Conservation (phyloP, 2,888 invertebrate species). For the Brenthis ino region DNA sequence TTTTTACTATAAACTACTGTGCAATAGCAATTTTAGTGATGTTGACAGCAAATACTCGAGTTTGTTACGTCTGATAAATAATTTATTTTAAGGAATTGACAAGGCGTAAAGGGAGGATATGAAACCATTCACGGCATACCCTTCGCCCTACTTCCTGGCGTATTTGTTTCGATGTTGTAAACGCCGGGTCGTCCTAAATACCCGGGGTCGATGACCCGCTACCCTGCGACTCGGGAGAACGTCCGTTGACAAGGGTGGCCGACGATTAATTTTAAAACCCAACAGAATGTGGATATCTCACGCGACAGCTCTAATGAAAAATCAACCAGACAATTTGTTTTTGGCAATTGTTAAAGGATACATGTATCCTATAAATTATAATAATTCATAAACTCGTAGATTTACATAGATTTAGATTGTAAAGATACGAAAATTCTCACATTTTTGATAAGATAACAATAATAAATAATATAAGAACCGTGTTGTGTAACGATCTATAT, state of each 20-base stretch:
- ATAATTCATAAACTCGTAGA: background rate
- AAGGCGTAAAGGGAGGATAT: slow-evolving; percentile 52
- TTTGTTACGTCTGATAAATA: slow-evolving; percentile 36
- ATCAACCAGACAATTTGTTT: slow-evolving; percentile 25
- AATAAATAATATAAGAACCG: too few species aligned
- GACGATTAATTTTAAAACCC: slow-evolving; percentile 75
- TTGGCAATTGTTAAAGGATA: slow-evolving; percentile 24
- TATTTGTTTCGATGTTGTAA: slow-evolving; percentile 63
- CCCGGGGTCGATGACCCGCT: slow-evolving; percentile 69
- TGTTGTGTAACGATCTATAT: too few species aligned
- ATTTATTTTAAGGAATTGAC: slow-evolving; percentile 41
- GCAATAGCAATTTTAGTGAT: background rate
- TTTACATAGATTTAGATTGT: background rate
- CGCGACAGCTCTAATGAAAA: slow-evolving; percentile 52
- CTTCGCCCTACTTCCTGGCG: slow-evolving; percentile 64
- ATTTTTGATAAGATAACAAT: too few species aligned
- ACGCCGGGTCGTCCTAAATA: slow-evolving; percentile 72
- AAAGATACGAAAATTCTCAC: background rate
- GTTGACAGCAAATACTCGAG: background rate
- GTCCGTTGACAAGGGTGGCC: slow-evolving; percentile 70
- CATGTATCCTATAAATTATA: slow-evolving; percentile 16
- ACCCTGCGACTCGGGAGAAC: slow-evolving; percentile 46
- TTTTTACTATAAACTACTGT: background rate
- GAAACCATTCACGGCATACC: slow-evolving; percentile 46
- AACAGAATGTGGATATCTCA: slow-evolving; percentile 65